phyloP scores from a whole-genome alignment of 2,888 invertebrate species.

The Tetrapedia diversipes region DNA sequence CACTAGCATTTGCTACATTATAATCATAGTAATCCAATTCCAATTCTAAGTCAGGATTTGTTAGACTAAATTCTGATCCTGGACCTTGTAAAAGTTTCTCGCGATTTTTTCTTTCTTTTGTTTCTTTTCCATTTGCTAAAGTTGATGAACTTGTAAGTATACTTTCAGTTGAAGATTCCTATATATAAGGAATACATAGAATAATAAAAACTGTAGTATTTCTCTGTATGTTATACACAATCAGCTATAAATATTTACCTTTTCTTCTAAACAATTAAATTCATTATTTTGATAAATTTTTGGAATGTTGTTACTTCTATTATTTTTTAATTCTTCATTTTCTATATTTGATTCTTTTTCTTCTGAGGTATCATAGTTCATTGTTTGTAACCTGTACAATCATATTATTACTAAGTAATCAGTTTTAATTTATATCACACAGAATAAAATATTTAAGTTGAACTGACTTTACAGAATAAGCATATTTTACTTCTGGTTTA shows the following conservation, averaged over 20 bases:
- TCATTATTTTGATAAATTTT: conserved; percentile 19
- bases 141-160: conserved; percentile 76
- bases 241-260: conserved; percentile 18
- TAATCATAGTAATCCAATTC: conserved; percentile 95
- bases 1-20: conserved; percentile 91
- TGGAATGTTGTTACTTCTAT: neutral
- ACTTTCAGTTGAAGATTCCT: conserved; percentile 78
- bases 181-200: neutral
- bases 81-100: conserved; percentile 87
- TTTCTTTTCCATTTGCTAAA: conserved; percentile 83
- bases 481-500: conserved; percentile 80
- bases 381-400: conserved; percentile 75
- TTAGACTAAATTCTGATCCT: conserved; percentile 91
- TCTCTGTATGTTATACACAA: neutral
- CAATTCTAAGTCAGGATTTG: conserved; percentile 89
- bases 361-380: conserved; percentile 74
- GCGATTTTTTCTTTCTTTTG: conserved; percentile 91
- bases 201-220: neutral
- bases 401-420: neutral
- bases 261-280: conserved; percentile 26
- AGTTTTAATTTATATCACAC: neutral
- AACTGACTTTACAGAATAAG: conserved; percentile 80
- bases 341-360: conserved; percentile 20
- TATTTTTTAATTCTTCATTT: conserved; percentile 8
- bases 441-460: neutral